Base-by-base conservation (phyloP, 2,113 vertebrate species). In the Chloropsis cyanopogon region DNA sequence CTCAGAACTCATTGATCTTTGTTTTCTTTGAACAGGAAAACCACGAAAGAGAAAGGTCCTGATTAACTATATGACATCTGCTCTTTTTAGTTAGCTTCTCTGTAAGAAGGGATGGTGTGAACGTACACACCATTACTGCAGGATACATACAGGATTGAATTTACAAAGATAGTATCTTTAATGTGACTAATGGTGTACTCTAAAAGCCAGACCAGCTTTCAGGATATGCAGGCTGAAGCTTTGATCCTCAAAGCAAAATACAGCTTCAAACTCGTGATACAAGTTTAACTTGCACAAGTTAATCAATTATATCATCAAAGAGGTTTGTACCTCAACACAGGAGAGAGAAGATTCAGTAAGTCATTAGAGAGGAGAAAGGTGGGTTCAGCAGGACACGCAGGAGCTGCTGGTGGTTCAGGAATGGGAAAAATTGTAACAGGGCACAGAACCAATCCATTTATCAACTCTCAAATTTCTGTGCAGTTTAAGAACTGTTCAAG, bases 241-340 rank as follows among this genome's bases (percentile, higher is more conserved):
- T 93, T 95, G 71, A 95, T 93, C 66, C 76, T 86, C 50, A 90
- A 92, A 65, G 59, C 31, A 95, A 93, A 93, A 86, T 14, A 53
- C 19, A 90, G 69, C n/a, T 86, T 95, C 53, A 76, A 90, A 92
- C n/a, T 49, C 7, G 39, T 33, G 75, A 64, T 46, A 33, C 53
- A 33, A 85, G 53, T 88, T 95, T 77, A 72, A 72, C 71, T 83
- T 49, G 18, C 1, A 7, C 39, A 73, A 78, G 54, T 61, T 81
- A 73, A 91, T 90, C 59, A 72, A 61, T 65, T 53, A 31, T 18
- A 72, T 42, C 42, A 90, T 68, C 76, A 73, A 80, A 92, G 72
- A 65, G 26, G n/a, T 57, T 73, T 70, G 23, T 70, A 70, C 71
- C 31, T 65, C 28, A 77, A 53, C 42, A 46, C 2, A 19, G 14